Conservation (phyloP, 2,888 invertebrate species). For the Drosophila imparisetae region DNA sequence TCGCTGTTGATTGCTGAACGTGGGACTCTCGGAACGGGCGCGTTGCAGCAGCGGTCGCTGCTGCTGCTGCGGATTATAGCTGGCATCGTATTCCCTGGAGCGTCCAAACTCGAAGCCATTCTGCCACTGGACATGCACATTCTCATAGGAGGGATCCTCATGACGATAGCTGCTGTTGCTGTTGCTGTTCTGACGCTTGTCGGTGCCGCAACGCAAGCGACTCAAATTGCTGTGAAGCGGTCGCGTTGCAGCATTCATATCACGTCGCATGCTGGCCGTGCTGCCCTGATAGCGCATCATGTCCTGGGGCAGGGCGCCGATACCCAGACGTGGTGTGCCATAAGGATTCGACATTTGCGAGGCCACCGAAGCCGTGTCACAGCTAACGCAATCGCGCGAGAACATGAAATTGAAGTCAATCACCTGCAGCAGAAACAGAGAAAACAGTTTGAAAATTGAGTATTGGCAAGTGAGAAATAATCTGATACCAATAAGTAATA, state of each 20-base stretch:
- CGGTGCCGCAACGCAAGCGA: constrained; percentile 73
- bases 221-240: constrained; percentile 82
- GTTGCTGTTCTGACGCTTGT: constrained; percentile 45
- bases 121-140: constrained; percentile 84
- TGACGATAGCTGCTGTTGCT: constrained; percentile 62
- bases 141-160: constrained; percentile 84
- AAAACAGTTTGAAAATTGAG: not conserved
- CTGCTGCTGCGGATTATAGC: constrained; percentile 42
- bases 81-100: constrained; percentile 79
- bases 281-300: constrained; percentile 82
- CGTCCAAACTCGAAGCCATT: constrained; percentile 84
- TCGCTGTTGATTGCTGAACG: constrained; percentile 75
- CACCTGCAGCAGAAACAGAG: constrained; percentile 56
- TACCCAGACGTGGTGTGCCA: constrained; percentile 75
- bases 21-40: constrained; percentile 84
- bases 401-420: constrained; percentile 86
- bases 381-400: constrained; percentile 84
- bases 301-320: constrained; percentile 79
- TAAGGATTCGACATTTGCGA: constrained; percentile 80
- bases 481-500: not conserved
- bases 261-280: constrained; percentile 63
- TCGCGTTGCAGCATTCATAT: constrained; percentile 65
- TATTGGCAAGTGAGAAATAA: not conserved
- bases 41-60: constrained; percentile 79
- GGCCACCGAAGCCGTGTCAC: constrained; percentile 79